Evolutionary conservation across 2,113 vertebrate species (phyloP), one percentile per base, ranked within the genome.

Genomic region (Macroglossus sobrinus): DNA sequence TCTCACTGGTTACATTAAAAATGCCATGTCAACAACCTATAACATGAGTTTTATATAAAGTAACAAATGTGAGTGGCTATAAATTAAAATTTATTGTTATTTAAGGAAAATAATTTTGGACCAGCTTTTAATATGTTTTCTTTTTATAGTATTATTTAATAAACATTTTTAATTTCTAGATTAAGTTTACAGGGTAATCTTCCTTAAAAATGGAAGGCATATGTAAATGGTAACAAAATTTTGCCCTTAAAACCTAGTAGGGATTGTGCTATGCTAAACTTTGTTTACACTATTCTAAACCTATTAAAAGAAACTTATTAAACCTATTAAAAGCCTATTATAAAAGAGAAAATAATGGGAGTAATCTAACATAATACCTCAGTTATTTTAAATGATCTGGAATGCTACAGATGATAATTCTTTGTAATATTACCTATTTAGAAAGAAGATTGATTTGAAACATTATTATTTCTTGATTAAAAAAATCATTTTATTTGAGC

Each of bases 371-470:
- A 57, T 19, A 80, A 87, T 72, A n/a, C 9, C 7, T 95, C 40
- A 69, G 7, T 82, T 50, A 43, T 43, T 89, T 91, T 95, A 66
- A 86, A 76, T 0, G 1, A 7, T 4, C 45, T 91, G 21, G 24
- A 81, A 15, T 74, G 47, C 38, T 91, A 72, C 72, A 91, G 22
- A 43, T 38, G 64, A 64, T 81, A 53, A 50, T 45, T 97, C 47
- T 89, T 55, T 72, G 35, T 94, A 97, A 89, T 50, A 87, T 94
- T 93, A 76, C 78, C 88, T 96, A 50, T 53, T 96, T 68, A 75
- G 43, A 74, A 75, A 81, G 91, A 82, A 85, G 90, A 93, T 97
- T 89, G 98, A 3, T 26, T 84, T 91, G 57, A 94, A 95, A 89
- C 84, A 98, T 96, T 47, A 61, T 9, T 2, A 53, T 76, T 80